Conservation (phyloP, 2,888 invertebrate genomes). For the Agrenia bidenticulata region DNA sequence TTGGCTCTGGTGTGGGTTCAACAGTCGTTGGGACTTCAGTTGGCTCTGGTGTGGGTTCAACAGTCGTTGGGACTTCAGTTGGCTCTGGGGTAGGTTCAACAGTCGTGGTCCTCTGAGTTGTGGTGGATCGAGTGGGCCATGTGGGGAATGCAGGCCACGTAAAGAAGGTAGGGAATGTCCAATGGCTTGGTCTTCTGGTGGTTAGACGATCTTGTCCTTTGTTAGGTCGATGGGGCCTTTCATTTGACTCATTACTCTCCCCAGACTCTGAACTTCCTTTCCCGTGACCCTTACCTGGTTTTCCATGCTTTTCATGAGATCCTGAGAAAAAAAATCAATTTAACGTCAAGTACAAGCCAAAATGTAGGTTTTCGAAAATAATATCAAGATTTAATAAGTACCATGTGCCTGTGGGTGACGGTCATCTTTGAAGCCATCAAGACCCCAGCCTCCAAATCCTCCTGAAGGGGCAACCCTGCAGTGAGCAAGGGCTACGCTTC, state of each 20-base stretch:
- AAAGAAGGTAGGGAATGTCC: no score
- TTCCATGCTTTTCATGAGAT: not conserved
- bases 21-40: conserved; percentile 1
- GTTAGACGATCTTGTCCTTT: not conserved
- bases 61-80: conserved; percentile 2
- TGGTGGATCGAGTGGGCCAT: no score
- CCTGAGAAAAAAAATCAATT: no score
- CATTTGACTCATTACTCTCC: conserved; percentile 22
- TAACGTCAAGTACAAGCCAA: no score
- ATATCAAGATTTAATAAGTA: no score
- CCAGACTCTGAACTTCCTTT: conserved; percentile 7
- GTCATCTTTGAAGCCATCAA: no score
- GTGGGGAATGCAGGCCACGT: no score
- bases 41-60: conserved; percentile 1
- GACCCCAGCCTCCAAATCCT: no score
- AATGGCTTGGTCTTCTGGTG: not conserved
- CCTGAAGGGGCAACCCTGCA: no score
- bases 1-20: not conserved
- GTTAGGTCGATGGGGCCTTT: conserved; percentile 4
- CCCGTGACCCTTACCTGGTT: not conserved
- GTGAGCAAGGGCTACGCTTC: no score
- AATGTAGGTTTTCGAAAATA: no score
- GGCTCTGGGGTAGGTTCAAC: conserved; percentile 3
- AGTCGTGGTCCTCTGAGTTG: not conserved
- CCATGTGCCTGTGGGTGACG: no score